A percentile compares a stretch with the other conserved stretches of the same genome.
These are phyloP conservation scores for Mycteria americana DNA, from an alignment of 2,797 vertebrate genomes.

Conservation along the genomic window DNA sequence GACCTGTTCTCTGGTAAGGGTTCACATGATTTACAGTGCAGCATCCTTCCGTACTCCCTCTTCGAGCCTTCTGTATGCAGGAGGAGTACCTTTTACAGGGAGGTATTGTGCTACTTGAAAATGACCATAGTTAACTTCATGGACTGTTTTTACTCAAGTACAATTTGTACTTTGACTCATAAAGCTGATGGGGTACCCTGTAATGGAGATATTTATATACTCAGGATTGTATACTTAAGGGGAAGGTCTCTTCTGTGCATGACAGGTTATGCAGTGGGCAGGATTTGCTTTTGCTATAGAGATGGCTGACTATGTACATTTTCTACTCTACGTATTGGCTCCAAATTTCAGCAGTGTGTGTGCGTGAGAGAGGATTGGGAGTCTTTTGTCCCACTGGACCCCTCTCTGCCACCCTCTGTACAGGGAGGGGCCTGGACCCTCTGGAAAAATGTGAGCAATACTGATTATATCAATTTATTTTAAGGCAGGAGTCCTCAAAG, in stretches of 20 bases:
- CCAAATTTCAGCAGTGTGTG: not conserved
- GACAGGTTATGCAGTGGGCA: not conserved
- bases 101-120: not conserved
- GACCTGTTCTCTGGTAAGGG: not conserved
- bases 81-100: not conserved
- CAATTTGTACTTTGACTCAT: not conserved
- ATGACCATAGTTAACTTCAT: not conserved
- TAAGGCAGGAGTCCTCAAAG: not conserved
- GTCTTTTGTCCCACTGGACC: not conserved
- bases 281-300: not conserved
- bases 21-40: not conserved
- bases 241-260: not conserved
- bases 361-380: not conserved
- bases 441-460: not conserved
- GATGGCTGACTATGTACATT: not conserved
- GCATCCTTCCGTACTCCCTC: not conserved
- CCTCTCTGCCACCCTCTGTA: not conserved
- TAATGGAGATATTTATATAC: not conserved
- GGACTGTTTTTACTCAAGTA: not conserved
- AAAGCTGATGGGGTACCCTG: not conserved
- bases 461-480: not conserved
- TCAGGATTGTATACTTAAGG: not conserved
- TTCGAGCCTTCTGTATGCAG: not conserved
- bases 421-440: not conserved
- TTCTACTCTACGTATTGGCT: not conserved